Conservation (phyloP, 2,888 invertebrate species). For the Tachina grossa region DNA sequence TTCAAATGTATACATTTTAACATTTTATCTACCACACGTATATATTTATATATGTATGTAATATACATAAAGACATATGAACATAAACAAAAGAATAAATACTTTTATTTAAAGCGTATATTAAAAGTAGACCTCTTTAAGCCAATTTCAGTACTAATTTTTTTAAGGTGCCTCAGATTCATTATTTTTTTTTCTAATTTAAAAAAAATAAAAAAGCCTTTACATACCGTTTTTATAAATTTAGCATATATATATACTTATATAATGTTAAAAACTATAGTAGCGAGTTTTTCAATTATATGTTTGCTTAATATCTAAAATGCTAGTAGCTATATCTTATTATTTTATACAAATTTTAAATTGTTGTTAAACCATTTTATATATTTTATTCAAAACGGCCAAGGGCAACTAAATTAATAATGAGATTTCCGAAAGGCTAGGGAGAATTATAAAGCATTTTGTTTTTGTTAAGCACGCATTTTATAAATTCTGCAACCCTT, state of each 20-base stretch:
- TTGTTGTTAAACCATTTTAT: not conserved
- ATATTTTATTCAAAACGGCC: not conserved
- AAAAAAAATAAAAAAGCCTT: too few species aligned
- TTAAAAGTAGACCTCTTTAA: not conserved
- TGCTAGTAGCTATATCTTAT: not conserved
- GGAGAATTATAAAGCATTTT: not conserved
- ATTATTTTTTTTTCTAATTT: too few species aligned
- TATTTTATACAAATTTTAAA: not conserved
- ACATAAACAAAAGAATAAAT: not conserved
- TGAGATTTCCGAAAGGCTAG: too few species aligned
- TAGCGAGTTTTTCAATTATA: not conserved
- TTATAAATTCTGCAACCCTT: not conserved
- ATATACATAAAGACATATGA: not conserved
- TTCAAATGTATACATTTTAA: slow-evolving; percentile 41
- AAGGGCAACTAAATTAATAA: not conserved
- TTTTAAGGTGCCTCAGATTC: too few species aligned
- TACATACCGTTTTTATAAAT: too few species aligned
- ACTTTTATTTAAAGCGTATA: too few species aligned
- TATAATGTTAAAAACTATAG: not conserved
- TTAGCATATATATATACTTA: too few species aligned
- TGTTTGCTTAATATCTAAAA: not conserved
- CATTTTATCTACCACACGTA: slow-evolving; percentile 1
- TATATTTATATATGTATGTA: not conserved
- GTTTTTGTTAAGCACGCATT: not conserved
- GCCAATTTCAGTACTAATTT: not conserved